Evolutionary conservation across 1,140 invertebrate species (phyloP).

Genomic region (Orussus abietinus): DNA sequence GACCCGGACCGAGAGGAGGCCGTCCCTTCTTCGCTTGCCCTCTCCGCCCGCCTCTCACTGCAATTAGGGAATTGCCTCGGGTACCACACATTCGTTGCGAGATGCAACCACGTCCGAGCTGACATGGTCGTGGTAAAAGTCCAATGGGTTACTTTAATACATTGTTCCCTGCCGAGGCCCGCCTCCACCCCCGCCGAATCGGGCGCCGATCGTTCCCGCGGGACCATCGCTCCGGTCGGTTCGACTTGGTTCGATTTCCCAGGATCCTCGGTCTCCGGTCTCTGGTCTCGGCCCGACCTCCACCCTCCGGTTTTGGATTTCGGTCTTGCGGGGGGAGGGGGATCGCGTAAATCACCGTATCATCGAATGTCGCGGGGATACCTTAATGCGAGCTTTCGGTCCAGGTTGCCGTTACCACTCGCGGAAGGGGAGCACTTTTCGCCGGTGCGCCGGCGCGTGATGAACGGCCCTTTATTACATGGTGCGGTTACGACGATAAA

Average conservation of each 20-base stretch:
- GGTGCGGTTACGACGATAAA: neutral
- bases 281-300: too few relatives aligned
- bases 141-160: constrained; percentile 34
- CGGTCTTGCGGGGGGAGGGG: too few relatives aligned
- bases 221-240: too few relatives aligned
- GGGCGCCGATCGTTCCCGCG: constrained; percentile 16
- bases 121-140: constrained; percentile 20
- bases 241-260: too few relatives aligned
- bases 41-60: constrained; percentile 7
- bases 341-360: too few relatives aligned
- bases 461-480: constrained; percentile 1
- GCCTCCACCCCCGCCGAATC: constrained; percentile 5
- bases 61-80: constrained; percentile 11
- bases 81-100: constrained; percentile 3
- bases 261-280: too few relatives aligned
- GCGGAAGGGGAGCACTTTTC: too few relatives aligned
- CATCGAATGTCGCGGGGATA: constrained; percentile 1
- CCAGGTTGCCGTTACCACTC: neutral
- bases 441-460: neutral
- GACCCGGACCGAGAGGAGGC: neutral
- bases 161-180: constrained; percentile 24
- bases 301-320: too few relatives aligned
- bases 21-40: neutral
- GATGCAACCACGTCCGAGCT: neutral
- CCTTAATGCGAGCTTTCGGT: neutral